These are phyloP conservation scores for Augochlorella aurata DNA, from an alignment of 2,888 invertebrate genomes.

Conservation along the genomic window DNA sequence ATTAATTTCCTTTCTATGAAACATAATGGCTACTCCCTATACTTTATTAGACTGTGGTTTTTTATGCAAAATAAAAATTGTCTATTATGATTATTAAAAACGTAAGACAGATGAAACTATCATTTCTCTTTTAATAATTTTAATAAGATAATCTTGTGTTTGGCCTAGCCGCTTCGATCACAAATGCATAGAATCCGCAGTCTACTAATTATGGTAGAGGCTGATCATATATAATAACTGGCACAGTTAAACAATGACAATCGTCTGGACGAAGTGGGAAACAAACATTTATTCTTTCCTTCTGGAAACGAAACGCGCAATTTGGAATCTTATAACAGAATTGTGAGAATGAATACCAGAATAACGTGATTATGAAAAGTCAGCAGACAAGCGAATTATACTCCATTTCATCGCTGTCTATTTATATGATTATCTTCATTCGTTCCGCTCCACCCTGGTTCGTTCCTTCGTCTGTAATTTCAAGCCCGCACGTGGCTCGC, in stretches of 20 bases:
- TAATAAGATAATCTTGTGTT: too few relatives aligned
- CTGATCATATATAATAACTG: too few relatives aligned
- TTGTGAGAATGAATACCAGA: not conserved
- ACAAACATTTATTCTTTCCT: not conserved
- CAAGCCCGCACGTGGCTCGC: constrained; percentile 1
- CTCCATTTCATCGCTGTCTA: constrained; percentile 27
- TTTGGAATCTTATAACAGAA: not conserved
- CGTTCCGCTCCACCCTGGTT: not conserved
- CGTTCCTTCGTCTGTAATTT: constrained; percentile 34
- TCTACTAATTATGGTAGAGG: too few relatives aligned
- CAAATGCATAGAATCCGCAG: too few relatives aligned
- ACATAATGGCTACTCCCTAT: not conserved
- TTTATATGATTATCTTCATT: constrained; percentile 37
- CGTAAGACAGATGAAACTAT: too few relatives aligned
- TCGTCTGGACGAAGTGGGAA: too few relatives aligned
- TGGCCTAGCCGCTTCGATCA: too few relatives aligned
- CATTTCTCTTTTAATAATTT: too few relatives aligned
- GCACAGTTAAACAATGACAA: too few relatives aligned
- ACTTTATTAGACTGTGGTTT: too few relatives aligned
- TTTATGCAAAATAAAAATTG: too few relatives aligned
- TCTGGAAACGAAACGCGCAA: not conserved
- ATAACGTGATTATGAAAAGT: constrained; percentile 18
- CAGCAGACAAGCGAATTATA: constrained; percentile 16
- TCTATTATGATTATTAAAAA: too few relatives aligned
- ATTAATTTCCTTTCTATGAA: not conserved